These are phyloP conservation scores for Lophotriccus pileatus DNA, from an alignment of 2,797 vertebrate genomes.

Conservation along the genomic window DNA sequence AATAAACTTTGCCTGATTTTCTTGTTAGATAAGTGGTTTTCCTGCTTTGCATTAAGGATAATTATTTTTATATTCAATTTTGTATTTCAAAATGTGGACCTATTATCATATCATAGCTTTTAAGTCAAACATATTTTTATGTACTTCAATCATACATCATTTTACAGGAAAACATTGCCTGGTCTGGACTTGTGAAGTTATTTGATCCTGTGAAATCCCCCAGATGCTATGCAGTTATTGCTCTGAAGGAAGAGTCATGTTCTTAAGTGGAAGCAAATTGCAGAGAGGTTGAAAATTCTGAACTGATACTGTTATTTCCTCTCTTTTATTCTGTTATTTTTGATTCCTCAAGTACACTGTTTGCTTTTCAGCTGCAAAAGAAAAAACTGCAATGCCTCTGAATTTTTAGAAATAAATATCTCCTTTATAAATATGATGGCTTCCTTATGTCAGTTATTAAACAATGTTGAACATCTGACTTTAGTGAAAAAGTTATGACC, in stretches of 20 bases:
- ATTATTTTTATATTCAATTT: not conserved
- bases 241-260: conserved; percentile 73
- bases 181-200: conserved; percentile 80
- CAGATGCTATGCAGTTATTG: conserved; percentile 80
- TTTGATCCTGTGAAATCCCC: conserved; percentile 84
- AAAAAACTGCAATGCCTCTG: not conserved
- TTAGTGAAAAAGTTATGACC: not conserved
- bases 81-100: not conserved
- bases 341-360: conserved; percentile 1
- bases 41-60: not conserved
- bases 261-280: conserved; percentile 36
- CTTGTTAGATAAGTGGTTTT: not conserved
- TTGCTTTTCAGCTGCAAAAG: conserved; percentile 27
- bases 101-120: not conserved
- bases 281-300: not conserved
- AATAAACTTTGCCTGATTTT: not conserved
- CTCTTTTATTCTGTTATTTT: not conserved
- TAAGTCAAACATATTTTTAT: conserved; percentile 27
- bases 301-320: not conserved
- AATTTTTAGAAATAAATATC: conserved; percentile 7
- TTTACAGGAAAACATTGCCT: conserved; percentile 76
- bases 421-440: not conserved
- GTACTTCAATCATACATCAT: conserved; percentile 42
- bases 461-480: not conserved
- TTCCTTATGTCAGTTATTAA: conserved; percentile 7